Base-by-base conservation (phyloP, 2,113 vertebrate species). In the Tauraco erythrolophus region DNA sequence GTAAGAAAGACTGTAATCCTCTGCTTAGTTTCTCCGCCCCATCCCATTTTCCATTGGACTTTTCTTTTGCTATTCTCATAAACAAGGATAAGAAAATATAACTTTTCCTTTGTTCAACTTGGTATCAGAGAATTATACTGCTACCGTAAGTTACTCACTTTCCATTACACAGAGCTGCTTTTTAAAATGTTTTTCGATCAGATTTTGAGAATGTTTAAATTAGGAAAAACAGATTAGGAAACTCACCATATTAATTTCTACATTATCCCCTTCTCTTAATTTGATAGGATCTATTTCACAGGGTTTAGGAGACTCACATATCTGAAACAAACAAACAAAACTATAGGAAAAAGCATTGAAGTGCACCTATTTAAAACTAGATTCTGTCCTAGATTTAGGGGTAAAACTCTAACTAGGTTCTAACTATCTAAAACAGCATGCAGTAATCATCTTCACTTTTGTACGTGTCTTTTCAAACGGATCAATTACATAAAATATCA, bases 261-360 rank as follows among this genome's bases (percentile, higher is more conserved):
- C 98, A 14, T 99, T 99, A 98, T 99, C 99, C 2, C 99, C 99
- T 97, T 99, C 99, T 98, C 98, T 99, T 89, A 99, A 98, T 97
- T 98, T 99, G 90, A 99, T 94, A 8, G 99, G 99, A 97, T 99
- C 99, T 66, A 99, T 99, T 98, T 99, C 99, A 98, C 99, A 99
- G 35, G 99, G 97, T 97, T 99, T 99, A 92, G 98, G 99, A 89
- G 99, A 99, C 62, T 99, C 99, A 94, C 99, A 99, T 94, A 99
- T 99, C 99, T 98, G 95, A 89, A 98, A 98, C 54, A 96, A 70
- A 95, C 23, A 68, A 84, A 61, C 8, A 81, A 33, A 91, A 91
- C 45, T 43, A 30, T 1, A 82, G 21, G 9, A 78, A 56, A 39
- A 93, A 76, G 19, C 21, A 80, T 3, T 14, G 61, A 94, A 94